Conservation (phyloP, 2,888 invertebrate genomes). For the Drosophila niveifrons region DNA sequence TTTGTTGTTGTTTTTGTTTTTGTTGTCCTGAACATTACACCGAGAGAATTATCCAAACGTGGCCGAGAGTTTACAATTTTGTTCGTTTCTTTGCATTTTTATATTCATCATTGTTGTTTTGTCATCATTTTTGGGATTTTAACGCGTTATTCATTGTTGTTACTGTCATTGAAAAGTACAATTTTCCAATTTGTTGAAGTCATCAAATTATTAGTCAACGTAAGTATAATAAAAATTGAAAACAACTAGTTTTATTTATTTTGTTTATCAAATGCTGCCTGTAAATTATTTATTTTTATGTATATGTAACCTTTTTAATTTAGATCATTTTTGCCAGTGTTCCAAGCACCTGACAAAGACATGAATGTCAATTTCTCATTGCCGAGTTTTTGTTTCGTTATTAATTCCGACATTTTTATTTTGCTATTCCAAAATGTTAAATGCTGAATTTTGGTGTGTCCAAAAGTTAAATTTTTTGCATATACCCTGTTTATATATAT, state of each 20-base stretch:
- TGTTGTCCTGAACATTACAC: slow-evolving; percentile 84
- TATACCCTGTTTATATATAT: slow-evolving; percentile 50
- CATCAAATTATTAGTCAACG: slow-evolving; percentile 36
- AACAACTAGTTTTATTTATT: slow-evolving; percentile 41
- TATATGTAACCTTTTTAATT: slow-evolving; percentile 42
- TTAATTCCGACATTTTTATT: slow-evolving; percentile 47
- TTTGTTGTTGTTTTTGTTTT: slow-evolving; percentile 65
- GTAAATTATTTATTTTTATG: slow-evolving; percentile 80
- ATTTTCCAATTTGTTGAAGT: slow-evolving; percentile 53
- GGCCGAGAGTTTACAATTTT: slow-evolving; percentile 83
- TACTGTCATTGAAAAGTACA: slow-evolving; percentile 68
- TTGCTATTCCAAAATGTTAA: slow-evolving; percentile 69
- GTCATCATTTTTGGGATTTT: slow-evolving; percentile 49
- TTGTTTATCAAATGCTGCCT: slow-evolving; percentile 82
- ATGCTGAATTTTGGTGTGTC: slow-evolving; percentile 72
- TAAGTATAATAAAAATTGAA: slow-evolving; percentile 45
- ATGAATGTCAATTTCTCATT: slow-evolving; percentile 28
- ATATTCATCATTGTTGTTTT: slow-evolving; percentile 46
- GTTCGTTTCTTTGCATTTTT: slow-evolving; percentile 62
- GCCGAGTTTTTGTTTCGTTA: slow-evolving; percentile 42
- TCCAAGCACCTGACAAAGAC: slow-evolving; percentile 50
- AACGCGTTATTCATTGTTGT: slow-evolving; percentile 68
- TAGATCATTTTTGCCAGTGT: slow-evolving; percentile 46
- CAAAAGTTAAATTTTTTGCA: slow-evolving; percentile 56
- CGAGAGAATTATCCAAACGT: slow-evolving; percentile 85